Evolutionary conservation across 2,113 vertebrate genomes (phyloP).

Genomic region (Tringa solitaria): DNA sequence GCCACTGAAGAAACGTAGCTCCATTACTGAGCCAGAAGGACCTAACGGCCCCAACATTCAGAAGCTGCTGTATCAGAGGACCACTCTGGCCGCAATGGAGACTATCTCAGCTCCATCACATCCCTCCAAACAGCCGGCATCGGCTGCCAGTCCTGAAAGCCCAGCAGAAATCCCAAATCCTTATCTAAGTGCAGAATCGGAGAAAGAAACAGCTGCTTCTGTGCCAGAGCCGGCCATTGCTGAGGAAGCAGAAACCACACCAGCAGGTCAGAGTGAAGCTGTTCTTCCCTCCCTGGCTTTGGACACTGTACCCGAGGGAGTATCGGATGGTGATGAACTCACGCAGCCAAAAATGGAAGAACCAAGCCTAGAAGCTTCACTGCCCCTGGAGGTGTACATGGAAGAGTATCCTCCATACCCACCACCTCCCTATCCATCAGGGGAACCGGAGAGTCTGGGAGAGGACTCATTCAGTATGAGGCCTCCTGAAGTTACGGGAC

Average conservation of each 20-base stretch:
- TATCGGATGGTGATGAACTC: constrained; percentile 42
- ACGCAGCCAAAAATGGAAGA: constrained; percentile 28
- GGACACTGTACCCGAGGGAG: constrained; percentile 73
- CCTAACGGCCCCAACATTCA: constrained; percentile 95
- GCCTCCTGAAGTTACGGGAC: constrained; percentile 92
- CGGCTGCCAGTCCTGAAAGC: constrained; percentile 61
- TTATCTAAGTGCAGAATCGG: constrained; percentile 54
- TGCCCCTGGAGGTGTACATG: constrained; percentile 81
- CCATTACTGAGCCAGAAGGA: constrained; percentile 96
- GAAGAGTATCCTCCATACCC: constrained; percentile 97
- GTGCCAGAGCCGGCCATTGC: constrained; percentile 59
- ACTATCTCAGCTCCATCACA: constrained; percentile 77
- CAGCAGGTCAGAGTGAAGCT: constrained; percentile 65
- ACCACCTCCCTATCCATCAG: constrained; percentile 92
- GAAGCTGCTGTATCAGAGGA: constrained; percentile 96
- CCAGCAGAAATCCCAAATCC: constrained; percentile 69
- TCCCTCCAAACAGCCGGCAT: constrained; percentile 65
- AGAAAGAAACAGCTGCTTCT: constrained; percentile 37
- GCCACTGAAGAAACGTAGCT: constrained; percentile 95
- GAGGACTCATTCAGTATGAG: constrained; percentile 88
- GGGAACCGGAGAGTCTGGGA: constrained; percentile 84
- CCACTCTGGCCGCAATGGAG: constrained; percentile 96
- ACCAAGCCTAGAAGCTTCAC: constrained; percentile 63
- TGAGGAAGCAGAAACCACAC: constrained; percentile 41
- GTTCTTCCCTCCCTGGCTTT: constrained; percentile 72